Evolutionary conservation across 1,140 invertebrate species (phyloP), one percentile per base, ranked within the genome.

Genomic region (Antheraea mylitta): DNA sequence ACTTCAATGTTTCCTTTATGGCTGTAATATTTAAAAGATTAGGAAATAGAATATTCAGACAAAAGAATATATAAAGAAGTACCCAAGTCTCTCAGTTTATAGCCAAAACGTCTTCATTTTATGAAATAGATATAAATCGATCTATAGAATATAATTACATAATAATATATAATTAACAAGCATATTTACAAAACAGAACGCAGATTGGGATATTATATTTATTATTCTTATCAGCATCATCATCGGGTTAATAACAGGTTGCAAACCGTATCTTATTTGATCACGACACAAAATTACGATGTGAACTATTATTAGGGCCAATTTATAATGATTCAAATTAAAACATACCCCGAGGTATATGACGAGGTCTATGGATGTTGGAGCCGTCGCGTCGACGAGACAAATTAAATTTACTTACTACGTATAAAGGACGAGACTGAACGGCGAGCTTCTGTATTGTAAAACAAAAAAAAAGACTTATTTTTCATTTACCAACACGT

Each of bases 351-450:
- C 9, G 59, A 61, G 30, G 59, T 58, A 61, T 60, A 53, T 16
- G 48, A 42, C 53, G 61, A 36, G 38, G 16, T 30, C 64, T 42
- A 22, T 64, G 13, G 36, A 48, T 65, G 45, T 62, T 11, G 64
- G 67, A 76, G 82, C 77, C 80, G 16, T 53, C 45, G 45, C 80
- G 16, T 53, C 16, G 45, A 53, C 16, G 70, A 81, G 77, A 83
- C 75, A 75, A 83, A 83, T 75, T 76, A 75, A 74, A 76, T 76
- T 83, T 74, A 72, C 68, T 80, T 78, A 73, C 77, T 66, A 70
- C 68, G 70, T 66, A 69, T 68, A 69, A 73, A 75, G 76, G 73
- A 75, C 71, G 73, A 72, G 18, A 18, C 65, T 66, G 58, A 71
- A 75, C 68, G 64, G 70, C 62, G 53, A 45, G 42, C 18, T 64